Conservation (phyloP, 2,888 invertebrate genomes). For the Orchesella flavescens region DNA sequence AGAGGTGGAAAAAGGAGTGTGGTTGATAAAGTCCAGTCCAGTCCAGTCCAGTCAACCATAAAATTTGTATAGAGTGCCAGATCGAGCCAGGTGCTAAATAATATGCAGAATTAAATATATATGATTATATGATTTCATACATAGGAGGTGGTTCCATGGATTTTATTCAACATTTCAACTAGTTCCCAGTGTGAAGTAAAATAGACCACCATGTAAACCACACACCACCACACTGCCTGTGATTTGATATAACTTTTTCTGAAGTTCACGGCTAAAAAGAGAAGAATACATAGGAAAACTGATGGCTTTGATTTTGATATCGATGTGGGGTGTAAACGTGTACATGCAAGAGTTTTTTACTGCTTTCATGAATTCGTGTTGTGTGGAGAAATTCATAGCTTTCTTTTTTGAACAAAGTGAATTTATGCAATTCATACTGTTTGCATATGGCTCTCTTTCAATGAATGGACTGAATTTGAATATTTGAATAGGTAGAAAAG, state of each 20-base stretch:
- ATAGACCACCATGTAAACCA: constrained; percentile 71
- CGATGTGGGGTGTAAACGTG: neutral
- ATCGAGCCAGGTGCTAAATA: constrained; percentile 49
- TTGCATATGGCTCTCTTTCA: no score
- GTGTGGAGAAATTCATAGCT: neutral
- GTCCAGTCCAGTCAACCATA: constrained; percentile 51
- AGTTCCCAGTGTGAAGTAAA: constrained; percentile 55
- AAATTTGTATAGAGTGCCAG: constrained; percentile 37
- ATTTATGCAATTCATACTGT: neutral
- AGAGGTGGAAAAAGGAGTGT: constrained; percentile 18
- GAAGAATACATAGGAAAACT: neutral
- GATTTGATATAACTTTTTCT: constrained; percentile 14
- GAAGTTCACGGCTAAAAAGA: neutral
- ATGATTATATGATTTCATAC: no score
- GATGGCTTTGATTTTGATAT: neutral
- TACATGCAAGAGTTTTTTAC: neutral
- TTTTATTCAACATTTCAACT: no score
- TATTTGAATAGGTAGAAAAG: no score
- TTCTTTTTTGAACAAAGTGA: neutral
- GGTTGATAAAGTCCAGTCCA: constrained; percentile 25
- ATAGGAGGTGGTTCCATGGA: no score
- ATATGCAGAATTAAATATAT: constrained; percentile 28
- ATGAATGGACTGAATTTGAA: no score
- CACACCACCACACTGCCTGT: constrained; percentile 61
- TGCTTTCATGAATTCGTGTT: neutral